These are phyloP conservation scores for Dorcus hopei DNA, from an alignment of 2,888 invertebrate species.

Conservation along the genomic window DNA sequence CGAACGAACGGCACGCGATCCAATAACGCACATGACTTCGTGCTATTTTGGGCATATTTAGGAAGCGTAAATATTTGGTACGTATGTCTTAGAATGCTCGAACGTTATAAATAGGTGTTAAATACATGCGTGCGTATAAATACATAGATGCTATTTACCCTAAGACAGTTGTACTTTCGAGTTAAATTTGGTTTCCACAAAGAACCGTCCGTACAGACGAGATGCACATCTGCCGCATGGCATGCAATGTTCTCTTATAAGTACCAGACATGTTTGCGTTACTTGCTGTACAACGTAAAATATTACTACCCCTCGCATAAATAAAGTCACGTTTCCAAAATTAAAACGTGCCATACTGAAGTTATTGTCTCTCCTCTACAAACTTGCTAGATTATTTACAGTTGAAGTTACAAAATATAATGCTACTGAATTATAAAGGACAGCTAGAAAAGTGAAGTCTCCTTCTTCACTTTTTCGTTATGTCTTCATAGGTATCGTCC, in stretches of 20 bases:
- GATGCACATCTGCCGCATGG: constrained; percentile 10
- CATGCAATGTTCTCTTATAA: neutral
- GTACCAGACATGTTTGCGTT: no score
- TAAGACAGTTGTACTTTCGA: constrained; percentile 23
- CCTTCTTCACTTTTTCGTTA: no score
- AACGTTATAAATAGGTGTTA: constrained; percentile 41
- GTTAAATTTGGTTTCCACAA: constrained; percentile 22
- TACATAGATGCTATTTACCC: constrained; percentile 18
- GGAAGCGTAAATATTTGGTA: constrained; percentile 38
- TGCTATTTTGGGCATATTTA: constrained; percentile 38
- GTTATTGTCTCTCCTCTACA: no score
- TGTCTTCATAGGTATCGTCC: no score
- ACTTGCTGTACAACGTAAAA: no score
- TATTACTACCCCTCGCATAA: no score
- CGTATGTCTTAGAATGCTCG: constrained; percentile 36
- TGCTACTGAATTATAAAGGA: no score
- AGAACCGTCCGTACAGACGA: constrained; percentile 1
- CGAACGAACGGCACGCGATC: constrained; percentile 9
- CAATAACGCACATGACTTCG: constrained; percentile 34
- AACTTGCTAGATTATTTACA: no score
- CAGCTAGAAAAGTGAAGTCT: no score
- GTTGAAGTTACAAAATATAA: no score
- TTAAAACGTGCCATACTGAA: no score
- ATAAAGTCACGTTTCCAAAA: no score
- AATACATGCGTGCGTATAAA: constrained; percentile 26